Conservation (phyloP, 2,888 invertebrate species). For the Ariolimax columbianus region DNA sequence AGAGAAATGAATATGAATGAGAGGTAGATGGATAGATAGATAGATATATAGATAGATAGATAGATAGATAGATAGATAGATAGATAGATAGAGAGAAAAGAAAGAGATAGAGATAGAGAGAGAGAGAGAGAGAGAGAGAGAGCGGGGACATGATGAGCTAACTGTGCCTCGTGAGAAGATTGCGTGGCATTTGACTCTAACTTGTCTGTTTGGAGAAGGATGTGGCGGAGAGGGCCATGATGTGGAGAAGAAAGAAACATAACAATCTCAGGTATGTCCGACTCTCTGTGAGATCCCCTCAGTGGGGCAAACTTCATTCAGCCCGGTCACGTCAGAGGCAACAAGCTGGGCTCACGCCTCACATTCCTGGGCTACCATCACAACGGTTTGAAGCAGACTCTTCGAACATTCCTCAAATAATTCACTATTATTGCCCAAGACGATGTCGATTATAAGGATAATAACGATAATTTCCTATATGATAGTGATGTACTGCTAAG, state of each 20-base stretch:
- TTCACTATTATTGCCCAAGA: no score
- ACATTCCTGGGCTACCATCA: not conserved
- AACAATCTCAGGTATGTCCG: not conserved
- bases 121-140: not conserved
- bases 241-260: not conserved
- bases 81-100: not conserved
- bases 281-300: not conserved
- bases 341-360: not conserved
- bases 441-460: no score
- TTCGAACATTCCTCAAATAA: not conserved
- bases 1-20: no score
- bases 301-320: not conserved
- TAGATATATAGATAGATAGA: no score
- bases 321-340: not conserved
- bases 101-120: not conserved
- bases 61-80: no score
- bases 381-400: not conserved
- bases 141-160: no score
- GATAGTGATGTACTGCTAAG: no score
- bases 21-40: no score
- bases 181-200: conserved; percentile 15
- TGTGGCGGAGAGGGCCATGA: not conserved
- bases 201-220: conserved; percentile 8
- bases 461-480: no score
- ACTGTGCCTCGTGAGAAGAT: not conserved